A percentile compares a stretch with the other conserved stretches of the same genome.
Conservation (phyloP, 2,888 invertebrate genomes). For the Heteromurus nitidus region DNA sequence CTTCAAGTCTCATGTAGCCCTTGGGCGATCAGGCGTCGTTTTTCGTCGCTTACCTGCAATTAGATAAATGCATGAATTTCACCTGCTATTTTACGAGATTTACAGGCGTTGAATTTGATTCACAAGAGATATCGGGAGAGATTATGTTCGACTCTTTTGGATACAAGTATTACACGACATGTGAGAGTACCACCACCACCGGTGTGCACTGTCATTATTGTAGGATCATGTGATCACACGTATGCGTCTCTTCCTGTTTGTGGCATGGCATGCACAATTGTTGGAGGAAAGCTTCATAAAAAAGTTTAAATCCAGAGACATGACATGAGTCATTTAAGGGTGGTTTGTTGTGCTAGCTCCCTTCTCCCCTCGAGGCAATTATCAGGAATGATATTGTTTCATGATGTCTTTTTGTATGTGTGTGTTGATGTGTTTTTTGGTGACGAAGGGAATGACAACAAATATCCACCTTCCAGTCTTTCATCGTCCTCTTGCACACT, state of each 20-base stretch:
- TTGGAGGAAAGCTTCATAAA: too few species aligned
- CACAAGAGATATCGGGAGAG: too few species aligned
- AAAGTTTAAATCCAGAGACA: conserved; percentile 29
- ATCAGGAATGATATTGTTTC: conserved; percentile 60
- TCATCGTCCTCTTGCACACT: conserved; percentile 40
- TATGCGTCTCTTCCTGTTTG: conserved; percentile 36
- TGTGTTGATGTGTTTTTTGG: conserved; percentile 25
- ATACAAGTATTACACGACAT: conserved; percentile 15
- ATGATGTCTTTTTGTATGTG: conserved; percentile 41
- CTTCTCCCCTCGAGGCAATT: conserved; percentile 7
- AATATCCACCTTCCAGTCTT: conserved; percentile 12
- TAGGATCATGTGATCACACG: conserved; percentile 6
- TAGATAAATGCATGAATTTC: conserved; percentile 8
- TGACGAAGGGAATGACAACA: conserved; percentile 43
- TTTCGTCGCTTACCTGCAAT: conserved; percentile 51
- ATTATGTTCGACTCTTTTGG: conserved; percentile 11
- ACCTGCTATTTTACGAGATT: neutral
- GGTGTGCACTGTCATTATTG: conserved; percentile 42
- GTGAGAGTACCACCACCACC: neutral
- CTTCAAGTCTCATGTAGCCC: conserved; percentile 35
- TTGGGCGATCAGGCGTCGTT: conserved; percentile 55
- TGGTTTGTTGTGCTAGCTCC: conserved; percentile 11
- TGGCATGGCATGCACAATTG: neutral
- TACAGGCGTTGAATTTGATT: neutral
- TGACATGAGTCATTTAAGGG: conserved; percentile 61